phyloP scores from a whole-genome alignment of 2,113 vertebrate genomes.

The Marcusenius ussheri region DNA sequence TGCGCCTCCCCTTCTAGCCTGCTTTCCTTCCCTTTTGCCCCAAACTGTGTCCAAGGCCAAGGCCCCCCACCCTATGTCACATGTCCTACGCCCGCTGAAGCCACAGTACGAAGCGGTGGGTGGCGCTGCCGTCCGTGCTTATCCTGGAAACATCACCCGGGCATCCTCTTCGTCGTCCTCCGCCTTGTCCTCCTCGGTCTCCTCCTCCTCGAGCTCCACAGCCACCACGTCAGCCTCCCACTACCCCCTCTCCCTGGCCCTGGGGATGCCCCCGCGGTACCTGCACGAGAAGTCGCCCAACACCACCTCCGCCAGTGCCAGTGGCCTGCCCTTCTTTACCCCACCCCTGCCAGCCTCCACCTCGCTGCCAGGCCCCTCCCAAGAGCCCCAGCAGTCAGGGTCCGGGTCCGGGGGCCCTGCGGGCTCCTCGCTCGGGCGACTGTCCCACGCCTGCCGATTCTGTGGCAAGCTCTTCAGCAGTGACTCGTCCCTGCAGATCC shows the following conservation, averaged over 20 bases:
- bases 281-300: slow-evolving; percentile 70
- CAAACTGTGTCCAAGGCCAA: slow-evolving; percentile 54
- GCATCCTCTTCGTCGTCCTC: slow-evolving; percentile 42
- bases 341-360: slow-evolving; percentile 43
- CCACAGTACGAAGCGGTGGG: slow-evolving; percentile 12
- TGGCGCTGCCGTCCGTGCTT: not conserved
- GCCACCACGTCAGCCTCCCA: slow-evolving; percentile 52
- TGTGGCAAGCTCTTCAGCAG: slow-evolving; percentile 87
- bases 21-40: slow-evolving; percentile 54
- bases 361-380: slow-evolving; percentile 42
- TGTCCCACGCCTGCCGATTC: slow-evolving; percentile 76
- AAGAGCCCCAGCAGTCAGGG: slow-evolving; percentile 51
- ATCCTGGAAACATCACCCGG: slow-evolving; percentile 40
- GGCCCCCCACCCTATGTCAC: slow-evolving; percentile 29
- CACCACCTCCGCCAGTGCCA: slow-evolving; percentile 50
- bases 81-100: slow-evolving; percentile 19
- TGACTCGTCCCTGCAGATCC: slow-evolving; percentile 86
- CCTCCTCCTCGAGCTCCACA: slow-evolving; percentile 46
- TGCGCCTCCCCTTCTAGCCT: slow-evolving; percentile 40
- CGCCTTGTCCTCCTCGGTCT: slow-evolving; percentile 41
- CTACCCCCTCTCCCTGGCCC: slow-evolving; percentile 58
- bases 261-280: slow-evolving; percentile 61
- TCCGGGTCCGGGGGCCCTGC: slow-evolving; percentile 33
- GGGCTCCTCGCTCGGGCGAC: slow-evolving; percentile 44
- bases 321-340: slow-evolving; percentile 46